Evolutionary conservation across 2,797 vertebrate species (phyloP).

Genomic region (Triplophysa yarkandensis): DNA sequence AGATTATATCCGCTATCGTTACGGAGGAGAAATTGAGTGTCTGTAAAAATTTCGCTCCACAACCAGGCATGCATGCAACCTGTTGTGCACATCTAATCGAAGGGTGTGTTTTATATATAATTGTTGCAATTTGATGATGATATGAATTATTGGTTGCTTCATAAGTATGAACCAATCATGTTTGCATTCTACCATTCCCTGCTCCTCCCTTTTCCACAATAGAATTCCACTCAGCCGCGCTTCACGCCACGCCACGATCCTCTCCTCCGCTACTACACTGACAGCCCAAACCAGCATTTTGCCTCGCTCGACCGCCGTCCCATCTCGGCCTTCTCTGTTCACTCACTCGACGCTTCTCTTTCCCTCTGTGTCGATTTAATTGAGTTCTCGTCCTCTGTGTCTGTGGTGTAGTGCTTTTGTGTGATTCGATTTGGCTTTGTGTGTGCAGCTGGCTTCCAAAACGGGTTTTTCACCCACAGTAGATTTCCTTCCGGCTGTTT

Average conservation of each 20-base stretch:
- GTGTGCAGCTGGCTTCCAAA: constrained; percentile 29
- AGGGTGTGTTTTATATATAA: no score
- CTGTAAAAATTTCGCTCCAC: no score
- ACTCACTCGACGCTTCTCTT: constrained; percentile 1
- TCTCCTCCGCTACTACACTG: constrained; percentile 24
- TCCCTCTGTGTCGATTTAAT: constrained; percentile 50
- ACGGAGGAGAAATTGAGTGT: no score
- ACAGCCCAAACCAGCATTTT: constrained; percentile 37
- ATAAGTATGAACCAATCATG: no score
- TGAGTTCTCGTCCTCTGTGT: constrained; percentile 46
- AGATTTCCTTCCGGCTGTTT: constrained; percentile 19
- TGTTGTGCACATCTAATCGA: no score
- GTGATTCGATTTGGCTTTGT: constrained; percentile 9
- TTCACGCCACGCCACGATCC: constrained; percentile 12
- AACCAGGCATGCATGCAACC: no score
- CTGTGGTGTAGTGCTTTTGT: constrained; percentile 38
- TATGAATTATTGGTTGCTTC: not conserved
- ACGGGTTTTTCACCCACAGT: constrained; percentile 9
- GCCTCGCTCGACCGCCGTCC: constrained; percentile 41
- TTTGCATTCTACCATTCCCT: no score
- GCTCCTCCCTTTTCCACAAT: not conserved
- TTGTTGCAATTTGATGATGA: no score
- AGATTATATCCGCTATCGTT: no score
- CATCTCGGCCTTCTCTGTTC: constrained; percentile 15
- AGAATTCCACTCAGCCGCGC: constrained; percentile 11